phyloP scores from a whole-genome alignment of 2,113 vertebrate species.

The Pogona vitticeps region DNA sequence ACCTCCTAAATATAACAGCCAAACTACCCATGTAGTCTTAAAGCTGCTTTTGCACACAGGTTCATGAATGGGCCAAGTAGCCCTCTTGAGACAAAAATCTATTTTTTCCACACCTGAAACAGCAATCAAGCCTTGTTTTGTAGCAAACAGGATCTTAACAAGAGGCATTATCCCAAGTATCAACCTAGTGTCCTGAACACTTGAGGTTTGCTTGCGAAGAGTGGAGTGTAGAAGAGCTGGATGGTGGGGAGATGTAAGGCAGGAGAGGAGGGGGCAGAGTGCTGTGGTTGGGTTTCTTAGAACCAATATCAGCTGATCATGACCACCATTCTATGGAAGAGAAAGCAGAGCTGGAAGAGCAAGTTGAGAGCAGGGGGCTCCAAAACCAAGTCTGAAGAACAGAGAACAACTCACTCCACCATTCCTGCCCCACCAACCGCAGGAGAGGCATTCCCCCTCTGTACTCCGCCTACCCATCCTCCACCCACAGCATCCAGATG shows the following conservation, averaged over 20 bases:
- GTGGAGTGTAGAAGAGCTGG: constrained; percentile 14
- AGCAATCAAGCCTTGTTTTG: constrained; percentile 32
- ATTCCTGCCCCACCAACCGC: constrained; percentile 2
- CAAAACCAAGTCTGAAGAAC: constrained; percentile 51
- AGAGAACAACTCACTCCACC: constrained; percentile 39
- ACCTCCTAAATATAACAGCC: background rate
- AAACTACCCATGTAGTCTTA: background rate
- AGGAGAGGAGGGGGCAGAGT: constrained; percentile 8
- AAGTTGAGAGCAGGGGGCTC: constrained; percentile 29
- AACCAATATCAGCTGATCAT: constrained; percentile 38
- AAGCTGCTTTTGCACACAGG: background rate
- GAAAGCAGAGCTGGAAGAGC: constrained; percentile 55
- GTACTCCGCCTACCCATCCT: constrained; percentile 50
- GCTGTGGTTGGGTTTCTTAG: constrained; percentile 36
- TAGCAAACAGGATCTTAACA: constrained; percentile 55
- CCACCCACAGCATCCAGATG: constrained; percentile 12
- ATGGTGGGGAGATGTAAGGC: background rate
- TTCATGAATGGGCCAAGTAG: background rate
- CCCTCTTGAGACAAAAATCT: background rate
- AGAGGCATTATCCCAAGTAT: background rate
- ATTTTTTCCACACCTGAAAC: background rate
- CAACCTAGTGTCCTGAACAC: too few relatives aligned
- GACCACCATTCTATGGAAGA: constrained; percentile 10
- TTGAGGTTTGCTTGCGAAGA: constrained; percentile 15
- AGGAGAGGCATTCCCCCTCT: background rate